A percentile compares a stretch with the other conserved stretches of the same genome.
Evolutionary conservation across 2,797 vertebrate species (phyloP).

Genomic region (Oreonectes daqikongensis): DNA sequence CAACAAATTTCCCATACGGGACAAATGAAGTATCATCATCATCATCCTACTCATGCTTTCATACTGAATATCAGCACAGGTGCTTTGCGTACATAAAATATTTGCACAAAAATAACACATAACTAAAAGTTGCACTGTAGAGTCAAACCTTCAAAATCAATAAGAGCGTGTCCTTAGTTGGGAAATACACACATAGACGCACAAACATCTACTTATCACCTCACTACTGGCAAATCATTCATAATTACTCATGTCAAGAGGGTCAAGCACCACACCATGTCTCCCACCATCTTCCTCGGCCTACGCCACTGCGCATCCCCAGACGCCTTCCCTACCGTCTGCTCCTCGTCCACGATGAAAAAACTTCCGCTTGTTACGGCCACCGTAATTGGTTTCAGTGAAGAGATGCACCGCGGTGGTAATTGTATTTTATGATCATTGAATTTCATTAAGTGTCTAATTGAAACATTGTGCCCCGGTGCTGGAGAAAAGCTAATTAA

Average conservation of each 20-base stretch:
- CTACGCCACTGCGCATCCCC: slow-evolving; percentile 15
- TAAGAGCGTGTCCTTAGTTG: background rate
- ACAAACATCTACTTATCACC: too few relatives aligned
- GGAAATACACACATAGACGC: too few relatives aligned
- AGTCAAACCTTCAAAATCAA: slow-evolving; percentile 8
- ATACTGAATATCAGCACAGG: too few relatives aligned
- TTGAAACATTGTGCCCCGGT: slow-evolving; percentile 53
- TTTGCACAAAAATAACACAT: background rate
- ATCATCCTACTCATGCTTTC: too few relatives aligned
- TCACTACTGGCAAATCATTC: slow-evolving; percentile 57
- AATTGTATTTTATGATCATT: slow-evolving; percentile 69
- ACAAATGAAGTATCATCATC: too few relatives aligned
- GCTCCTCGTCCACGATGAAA: slow-evolving; percentile 49
- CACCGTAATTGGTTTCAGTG: slow-evolving; percentile 62
- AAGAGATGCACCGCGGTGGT: slow-evolving; percentile 58
- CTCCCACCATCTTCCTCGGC: slow-evolving; percentile 37
- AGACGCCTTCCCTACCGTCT: background rate
- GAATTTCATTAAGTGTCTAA: slow-evolving; percentile 68
- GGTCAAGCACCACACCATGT: slow-evolving; percentile 32
- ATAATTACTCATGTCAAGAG: slow-evolving; percentile 56
- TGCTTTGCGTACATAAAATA: too few relatives aligned
- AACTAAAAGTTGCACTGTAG: background rate
- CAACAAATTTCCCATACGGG: too few relatives aligned
- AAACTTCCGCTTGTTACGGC: slow-evolving; percentile 44
- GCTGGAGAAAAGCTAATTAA: slow-evolving; percentile 61